These are phyloP conservation scores for Syrista parreyssii DNA, from an alignment of 2,888 invertebrate genomes.

Conservation along the genomic window DNA sequence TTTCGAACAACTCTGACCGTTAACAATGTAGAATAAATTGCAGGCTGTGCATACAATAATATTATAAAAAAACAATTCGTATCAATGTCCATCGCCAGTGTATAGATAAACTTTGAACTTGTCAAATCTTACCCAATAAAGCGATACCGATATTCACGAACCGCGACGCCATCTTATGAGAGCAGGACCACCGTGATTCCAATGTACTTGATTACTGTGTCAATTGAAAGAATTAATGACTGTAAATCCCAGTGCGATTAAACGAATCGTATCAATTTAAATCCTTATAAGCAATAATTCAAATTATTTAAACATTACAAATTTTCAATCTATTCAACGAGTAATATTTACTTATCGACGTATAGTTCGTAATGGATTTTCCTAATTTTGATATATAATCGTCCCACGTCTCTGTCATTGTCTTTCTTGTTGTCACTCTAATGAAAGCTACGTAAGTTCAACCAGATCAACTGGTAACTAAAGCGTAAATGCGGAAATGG, in stretches of 20 bases:
- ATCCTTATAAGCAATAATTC: background rate
- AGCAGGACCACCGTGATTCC: background rate
- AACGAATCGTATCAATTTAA: background rate
- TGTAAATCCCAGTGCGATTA: too few relatives aligned
- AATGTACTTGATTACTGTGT: background rate
- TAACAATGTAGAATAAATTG: background rate
- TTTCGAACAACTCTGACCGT: slow-evolving; percentile 61
- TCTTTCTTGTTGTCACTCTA: background rate
- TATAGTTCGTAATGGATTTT: background rate
- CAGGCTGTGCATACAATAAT: background rate
- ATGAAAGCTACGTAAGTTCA: background rate
- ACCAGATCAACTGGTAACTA: background rate
- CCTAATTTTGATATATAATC: background rate
- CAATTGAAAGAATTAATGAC: background rate
- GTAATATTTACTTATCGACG: background rate
- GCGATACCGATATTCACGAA: background rate
- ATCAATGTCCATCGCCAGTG: slow-evolving; percentile 9
- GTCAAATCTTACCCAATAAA: background rate
- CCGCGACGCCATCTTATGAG: background rate
- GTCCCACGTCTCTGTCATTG: background rate
- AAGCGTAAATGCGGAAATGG: background rate
- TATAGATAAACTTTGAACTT: background rate
- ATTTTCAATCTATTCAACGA: background rate
- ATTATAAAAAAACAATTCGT: slow-evolving; percentile 1
- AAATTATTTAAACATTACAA: too few relatives aligned